Base-by-base conservation (phyloP, 2,113 vertebrate species). In the Muscicapa adusta region DNA sequence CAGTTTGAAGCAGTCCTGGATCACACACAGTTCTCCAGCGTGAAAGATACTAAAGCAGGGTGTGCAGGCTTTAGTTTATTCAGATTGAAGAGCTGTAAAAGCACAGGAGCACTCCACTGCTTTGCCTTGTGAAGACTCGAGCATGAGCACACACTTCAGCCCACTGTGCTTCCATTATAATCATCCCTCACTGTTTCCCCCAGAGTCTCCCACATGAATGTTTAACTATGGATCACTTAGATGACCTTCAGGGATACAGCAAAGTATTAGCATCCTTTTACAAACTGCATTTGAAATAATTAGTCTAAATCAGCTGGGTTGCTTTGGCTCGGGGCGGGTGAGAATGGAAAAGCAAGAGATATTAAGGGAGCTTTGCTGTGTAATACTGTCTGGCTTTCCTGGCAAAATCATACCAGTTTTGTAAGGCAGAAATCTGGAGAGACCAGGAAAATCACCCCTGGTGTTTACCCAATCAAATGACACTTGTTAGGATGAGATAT, bases 211-310 rank as follows among this genome's bases (percentile, higher is more conserved):
- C 77, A 81, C 86, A 72, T 71, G 76, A 89, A 91, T 85, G 82
- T 91, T 78, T 92, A 93, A 95, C 85, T 86, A 67, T 70, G 88
- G 78, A 91, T 92, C 5, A 1, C 71, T 74, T 34, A 57, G 71
- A 88, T 97, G 97, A 98, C 96, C 96, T 97, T 98, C 94, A 94
- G 88, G 88, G 94, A 91, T 42, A 94, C 42, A 93, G 89, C 61
- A 89, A 93, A 94, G 70, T 82, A 85, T 84, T 61, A 95, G 50
- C 25, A 12, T 70, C 81, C 81, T 93, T 83, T 90, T 89, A 81
- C 91, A 96, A 93, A 96, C 68, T 73, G 72, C 65, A 63, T 96
- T 96, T 92, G 68, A 94, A 96, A 82, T 92, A 94, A 95, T 95
- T 96, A 94, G 81, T 85, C 79, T 61, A 76, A 84, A 82, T 92